These are phyloP conservation scores for Megaleporinus macrocephalus DNA, from an alignment of 2,113 vertebrate species.

Conservation along the genomic window DNA sequence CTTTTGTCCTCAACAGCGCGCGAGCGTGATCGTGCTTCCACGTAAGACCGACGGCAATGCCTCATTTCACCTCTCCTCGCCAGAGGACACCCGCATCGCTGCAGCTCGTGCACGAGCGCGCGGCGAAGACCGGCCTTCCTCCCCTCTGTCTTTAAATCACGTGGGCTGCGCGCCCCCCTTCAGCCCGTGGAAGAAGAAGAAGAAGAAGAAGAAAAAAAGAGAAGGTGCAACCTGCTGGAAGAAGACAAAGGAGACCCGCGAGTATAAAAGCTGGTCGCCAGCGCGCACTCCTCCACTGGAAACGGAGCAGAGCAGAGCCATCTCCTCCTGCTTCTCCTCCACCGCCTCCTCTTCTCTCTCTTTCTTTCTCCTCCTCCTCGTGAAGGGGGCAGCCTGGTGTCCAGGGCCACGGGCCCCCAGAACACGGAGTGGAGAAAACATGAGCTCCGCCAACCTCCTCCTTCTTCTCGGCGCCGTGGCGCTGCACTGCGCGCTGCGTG, in stretches of 20 bases:
- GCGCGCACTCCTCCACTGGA: slow-evolving; percentile 57
- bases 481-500: slow-evolving; percentile 47
- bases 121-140: slow-evolving; percentile 7
- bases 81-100: background rate
- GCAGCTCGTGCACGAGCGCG: background rate
- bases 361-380: slow-evolving; percentile 1
- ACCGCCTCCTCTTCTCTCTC: slow-evolving; percentile 6
- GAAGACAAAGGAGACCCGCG: slow-evolving; percentile 73
- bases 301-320: slow-evolving; percentile 19
- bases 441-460: slow-evolving; percentile 28
- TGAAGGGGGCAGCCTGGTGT: slow-evolving; percentile 4
- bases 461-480: slow-evolving; percentile 16
- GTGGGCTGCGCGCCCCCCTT: slow-evolving; percentile 65
- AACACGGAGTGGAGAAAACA: slow-evolving; percentile 7
- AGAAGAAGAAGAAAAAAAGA: slow-evolving; percentile 58
- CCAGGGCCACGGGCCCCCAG: background rate
- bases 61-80: too few relatives aligned
- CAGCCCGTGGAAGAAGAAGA: slow-evolving; percentile 56
- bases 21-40: too few relatives aligned
- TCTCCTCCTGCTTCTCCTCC: slow-evolving; percentile 14
- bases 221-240: slow-evolving; percentile 64
- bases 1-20: too few relatives aligned
- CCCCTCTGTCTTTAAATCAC: slow-evolving; percentile 47
- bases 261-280: slow-evolving; percentile 71
- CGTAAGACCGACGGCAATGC: too few relatives aligned